These are phyloP conservation scores for Cyprinodon brontotheroides DNA, from an alignment of 2,113 vertebrate species.

Conservation along the genomic window DNA sequence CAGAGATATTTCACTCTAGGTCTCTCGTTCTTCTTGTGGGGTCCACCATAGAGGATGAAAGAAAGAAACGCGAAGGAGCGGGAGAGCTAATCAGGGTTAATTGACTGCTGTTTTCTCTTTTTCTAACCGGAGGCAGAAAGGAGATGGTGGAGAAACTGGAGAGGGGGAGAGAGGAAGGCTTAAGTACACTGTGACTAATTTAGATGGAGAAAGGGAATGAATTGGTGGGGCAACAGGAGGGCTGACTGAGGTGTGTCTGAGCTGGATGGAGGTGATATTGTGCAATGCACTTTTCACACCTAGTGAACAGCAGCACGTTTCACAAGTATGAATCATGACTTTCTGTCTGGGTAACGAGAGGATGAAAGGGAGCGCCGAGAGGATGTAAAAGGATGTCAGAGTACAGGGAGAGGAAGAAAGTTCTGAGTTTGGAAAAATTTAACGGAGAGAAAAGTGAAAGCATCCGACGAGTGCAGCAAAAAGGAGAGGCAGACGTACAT, in stretches of 20 bases:
- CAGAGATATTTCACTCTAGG: constrained; percentile 31
- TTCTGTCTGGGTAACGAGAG: constrained; percentile 56
- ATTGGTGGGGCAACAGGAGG: constrained; percentile 33
- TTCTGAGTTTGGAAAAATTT: constrained; percentile 18
- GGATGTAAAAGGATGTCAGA: constrained; percentile 28
- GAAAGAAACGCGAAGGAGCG: constrained; percentile 42
- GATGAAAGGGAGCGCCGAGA: constrained; percentile 18
- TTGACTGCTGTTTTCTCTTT: constrained; percentile 77
- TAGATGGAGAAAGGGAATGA: constrained; percentile 16
- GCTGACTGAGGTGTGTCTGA: constrained; percentile 46
- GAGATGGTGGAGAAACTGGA: constrained; percentile 51
- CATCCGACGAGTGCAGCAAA: constrained; percentile 11
- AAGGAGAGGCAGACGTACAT: constrained; percentile 39
- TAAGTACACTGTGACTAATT: constrained; percentile 27
- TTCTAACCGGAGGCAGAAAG: constrained; percentile 72
- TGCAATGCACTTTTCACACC: constrained; percentile 72
- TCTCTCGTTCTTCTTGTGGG: constrained; percentile 41
- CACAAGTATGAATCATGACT: constrained; percentile 70
- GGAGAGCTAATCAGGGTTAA: constrained; percentile 79
- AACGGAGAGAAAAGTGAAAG: constrained; percentile 14
- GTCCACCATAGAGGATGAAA: constrained; percentile 49
- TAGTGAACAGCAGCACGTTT: constrained; percentile 76
- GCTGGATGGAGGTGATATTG: constrained; percentile 42
- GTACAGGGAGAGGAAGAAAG: constrained; percentile 9
- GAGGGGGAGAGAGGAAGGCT: constrained; percentile 24